Evolutionary conservation across 2,113 vertebrate genomes (phyloP).

Genomic region (Mustela lutreola): DNA sequence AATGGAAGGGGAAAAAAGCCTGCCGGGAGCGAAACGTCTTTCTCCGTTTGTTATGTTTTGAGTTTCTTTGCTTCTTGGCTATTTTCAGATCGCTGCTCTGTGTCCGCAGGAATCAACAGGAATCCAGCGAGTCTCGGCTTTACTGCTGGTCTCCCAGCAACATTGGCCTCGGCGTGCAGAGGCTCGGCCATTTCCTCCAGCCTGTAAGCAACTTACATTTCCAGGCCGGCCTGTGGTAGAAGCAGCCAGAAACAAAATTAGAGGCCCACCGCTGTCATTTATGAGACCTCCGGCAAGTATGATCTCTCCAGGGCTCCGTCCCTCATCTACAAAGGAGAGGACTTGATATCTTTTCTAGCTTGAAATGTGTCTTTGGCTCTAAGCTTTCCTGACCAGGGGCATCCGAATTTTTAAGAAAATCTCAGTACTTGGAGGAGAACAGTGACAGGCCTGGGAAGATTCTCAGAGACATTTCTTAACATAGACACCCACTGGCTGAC

Average conservation of each 20-base stretch:
- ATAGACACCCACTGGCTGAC: not conserved
- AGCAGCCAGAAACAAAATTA: not conserved
- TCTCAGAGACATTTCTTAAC: not conserved
- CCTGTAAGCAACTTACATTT: not conserved
- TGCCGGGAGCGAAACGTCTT: not conserved
- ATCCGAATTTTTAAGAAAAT: not conserved
- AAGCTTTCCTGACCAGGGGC: not conserved
- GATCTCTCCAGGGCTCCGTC: not conserved
- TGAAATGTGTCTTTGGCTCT: not conserved
- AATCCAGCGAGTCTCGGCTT: not conserved
- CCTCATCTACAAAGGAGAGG: not conserved
- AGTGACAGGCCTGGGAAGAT: not conserved
- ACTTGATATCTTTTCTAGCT: not conserved
- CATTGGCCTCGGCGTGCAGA: not conserved
- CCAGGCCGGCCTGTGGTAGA: not conserved
- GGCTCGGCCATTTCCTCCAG: not conserved
- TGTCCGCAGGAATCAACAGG: not conserved
- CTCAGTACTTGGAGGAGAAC: not conserved
- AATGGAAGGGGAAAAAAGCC: not conserved
- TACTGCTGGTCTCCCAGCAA: not conserved
- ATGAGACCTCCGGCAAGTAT: not conserved
- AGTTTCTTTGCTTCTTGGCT: conserved; percentile 10
- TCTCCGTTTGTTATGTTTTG: not conserved
- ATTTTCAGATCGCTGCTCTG: not conserved
- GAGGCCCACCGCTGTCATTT: not conserved